Conservation (phyloP, 2,113 vertebrate genomes). For the Greenwoodochromis staneri region DNA sequence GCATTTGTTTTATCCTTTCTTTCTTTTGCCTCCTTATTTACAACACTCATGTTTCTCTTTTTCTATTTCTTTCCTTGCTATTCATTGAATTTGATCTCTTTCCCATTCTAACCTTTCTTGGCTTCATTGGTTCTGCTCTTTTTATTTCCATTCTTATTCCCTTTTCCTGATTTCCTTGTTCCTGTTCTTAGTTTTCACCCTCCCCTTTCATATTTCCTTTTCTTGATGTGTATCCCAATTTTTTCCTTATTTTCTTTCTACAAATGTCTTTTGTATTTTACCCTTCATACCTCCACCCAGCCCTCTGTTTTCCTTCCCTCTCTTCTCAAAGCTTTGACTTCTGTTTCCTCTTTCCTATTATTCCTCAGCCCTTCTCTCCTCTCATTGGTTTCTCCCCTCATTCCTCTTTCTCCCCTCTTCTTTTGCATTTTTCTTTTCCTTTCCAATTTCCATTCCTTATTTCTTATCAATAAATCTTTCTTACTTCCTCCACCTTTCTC, state of each 20-base stretch:
- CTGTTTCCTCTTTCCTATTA: not conserved
- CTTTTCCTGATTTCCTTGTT: not conserved
- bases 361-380: not conserved
- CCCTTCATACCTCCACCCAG: not conserved
- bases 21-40: not conserved
- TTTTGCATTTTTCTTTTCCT: not conserved
- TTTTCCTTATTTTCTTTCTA: not conserved
- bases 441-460: not conserved
- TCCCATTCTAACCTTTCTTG: not conserved
- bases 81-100: fast-evolving
- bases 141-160: not conserved
- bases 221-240: not conserved
- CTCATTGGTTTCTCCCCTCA: not conserved
- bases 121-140: not conserved
- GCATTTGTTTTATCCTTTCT: fast-evolving
- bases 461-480: not conserved
- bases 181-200: fast-evolving
- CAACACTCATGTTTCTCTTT: not conserved
- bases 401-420: not conserved
- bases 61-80: not conserved
- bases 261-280: not conserved
- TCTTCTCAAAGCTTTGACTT: not conserved
- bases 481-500: not conserved
- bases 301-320: not conserved
- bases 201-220: not conserved